Conservation (phyloP, 1,140 invertebrate genomes). For the Melitaea cinxia region DNA sequence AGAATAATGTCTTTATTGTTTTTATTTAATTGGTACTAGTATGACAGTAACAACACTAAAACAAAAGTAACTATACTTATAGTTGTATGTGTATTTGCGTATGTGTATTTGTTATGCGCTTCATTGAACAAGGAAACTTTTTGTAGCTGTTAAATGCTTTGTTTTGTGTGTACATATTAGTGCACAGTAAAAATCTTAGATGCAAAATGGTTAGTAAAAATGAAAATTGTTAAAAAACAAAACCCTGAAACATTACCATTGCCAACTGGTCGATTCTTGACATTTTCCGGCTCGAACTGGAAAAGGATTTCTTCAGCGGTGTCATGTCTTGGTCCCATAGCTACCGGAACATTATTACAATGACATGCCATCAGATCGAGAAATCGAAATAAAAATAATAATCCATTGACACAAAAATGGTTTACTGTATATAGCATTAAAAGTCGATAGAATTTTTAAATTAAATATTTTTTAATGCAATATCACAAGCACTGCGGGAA, state of each 20-base stretch:
- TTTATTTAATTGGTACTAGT: too few species aligned
- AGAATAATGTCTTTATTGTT: too few species aligned
- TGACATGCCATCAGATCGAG: constrained; percentile 34
- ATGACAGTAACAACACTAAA: too few species aligned
- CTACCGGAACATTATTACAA: constrained; percentile 75
- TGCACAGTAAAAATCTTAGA: too few species aligned
- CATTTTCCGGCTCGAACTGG: constrained; percentile 87
- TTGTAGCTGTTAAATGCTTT: too few species aligned
- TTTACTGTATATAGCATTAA: not conserved
- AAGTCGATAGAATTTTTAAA: not conserved
- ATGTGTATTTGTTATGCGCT: too few species aligned
- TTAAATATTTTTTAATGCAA: constrained; percentile 1
- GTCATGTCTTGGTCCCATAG: constrained; percentile 94
- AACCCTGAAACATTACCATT: constrained; percentile 54
- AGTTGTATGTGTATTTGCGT: too few species aligned
- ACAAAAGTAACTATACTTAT: too few species aligned
- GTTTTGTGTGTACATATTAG: too few species aligned
- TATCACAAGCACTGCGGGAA: constrained; percentile 15
- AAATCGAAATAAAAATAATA: not conserved
- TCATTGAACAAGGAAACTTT: too few species aligned
- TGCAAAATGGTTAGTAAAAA: too few species aligned
- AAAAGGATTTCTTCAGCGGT: constrained; percentile 89
- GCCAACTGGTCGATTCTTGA: constrained; percentile 91
- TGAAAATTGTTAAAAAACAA: not conserved
- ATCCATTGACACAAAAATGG: not conserved